Evolutionary conservation across 1,140 invertebrate genomes (phyloP), one percentile per base, ranked within the genome.

Genomic region (Caerostris darwini): DNA sequence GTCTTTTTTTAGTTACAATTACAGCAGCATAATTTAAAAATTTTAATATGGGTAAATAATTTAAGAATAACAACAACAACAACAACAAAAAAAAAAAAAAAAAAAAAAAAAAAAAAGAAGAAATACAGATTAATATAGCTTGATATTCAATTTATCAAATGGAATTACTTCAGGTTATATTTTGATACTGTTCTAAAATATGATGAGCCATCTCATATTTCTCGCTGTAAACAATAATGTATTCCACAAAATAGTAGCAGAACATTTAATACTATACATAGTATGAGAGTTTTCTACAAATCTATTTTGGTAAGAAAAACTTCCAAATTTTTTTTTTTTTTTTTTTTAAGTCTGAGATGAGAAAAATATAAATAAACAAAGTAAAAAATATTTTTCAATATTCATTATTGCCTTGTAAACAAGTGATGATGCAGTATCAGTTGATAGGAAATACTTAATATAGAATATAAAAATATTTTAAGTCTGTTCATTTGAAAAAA

Each of bases 391-490:
- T 34, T 64, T 34, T 77, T 77, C 71, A 77, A 5, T 77, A 77
- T 64, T 34, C 71, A 56, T 10, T 67, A 69, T 69, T 89, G 87
- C 87, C 87, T 89, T 64, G 87, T 14, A 89, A 89, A 89, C 87
- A 69, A 69, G 87, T 89, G 87, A 64, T 89, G 61, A 50, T 34
- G 19, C 69, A 64, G 50, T 71, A 67, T 69, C 53, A n/a, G 8
- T 14, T 53, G 12, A 34, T 77, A 50, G 3, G 34, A 77, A 12
- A 12, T 50, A 50, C 10, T 77, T 53, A 56, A 89, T 69, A 69
- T 69, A 54, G 59, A 89, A 89, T 89, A 89, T 6, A 89, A 89
- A 89, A 89, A 89, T 89, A 89, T 54, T 17, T 77, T 77, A 77
- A 77, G 71, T 19, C 71, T 50, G 71, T 77, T 77, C 53, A 12